Conservation (phyloP, 1,140 invertebrate genomes). For the Procambarus virginalis region DNA sequence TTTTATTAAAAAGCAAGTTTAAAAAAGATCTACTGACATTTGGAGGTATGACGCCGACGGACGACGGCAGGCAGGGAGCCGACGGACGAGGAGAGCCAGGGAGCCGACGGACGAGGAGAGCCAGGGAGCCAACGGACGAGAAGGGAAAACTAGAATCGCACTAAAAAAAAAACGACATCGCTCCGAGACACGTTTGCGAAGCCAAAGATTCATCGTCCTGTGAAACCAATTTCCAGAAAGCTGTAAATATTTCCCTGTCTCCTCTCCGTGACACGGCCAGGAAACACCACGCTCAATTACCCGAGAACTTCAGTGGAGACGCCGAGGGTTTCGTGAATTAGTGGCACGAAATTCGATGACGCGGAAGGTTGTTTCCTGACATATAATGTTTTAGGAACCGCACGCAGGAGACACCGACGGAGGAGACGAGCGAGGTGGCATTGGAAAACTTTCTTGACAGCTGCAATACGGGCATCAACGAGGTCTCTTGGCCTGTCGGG, state of each 20-base stretch:
- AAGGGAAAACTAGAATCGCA: no score
- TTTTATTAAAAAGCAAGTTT: no score
- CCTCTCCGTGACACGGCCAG: background rate
- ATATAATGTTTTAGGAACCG: background rate
- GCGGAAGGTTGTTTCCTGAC: background rate
- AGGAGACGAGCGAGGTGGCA: background rate
- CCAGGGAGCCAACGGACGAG: no score
- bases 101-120: no score
- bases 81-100: no score
- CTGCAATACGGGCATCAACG: no score
- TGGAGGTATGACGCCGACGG: no score
- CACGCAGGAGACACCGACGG: background rate
- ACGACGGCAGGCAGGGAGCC: no score
- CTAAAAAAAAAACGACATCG: background rate
- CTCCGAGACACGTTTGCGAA: background rate
- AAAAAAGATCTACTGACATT: no score
- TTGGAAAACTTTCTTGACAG: no score
- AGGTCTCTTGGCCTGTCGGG: no score
- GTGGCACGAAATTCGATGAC: background rate
- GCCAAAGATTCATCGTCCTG: slow-evolving; percentile 3
- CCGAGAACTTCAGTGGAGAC: background rate
- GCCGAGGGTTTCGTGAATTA: background rate
- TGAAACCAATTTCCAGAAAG: background rate
- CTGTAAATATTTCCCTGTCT: background rate
- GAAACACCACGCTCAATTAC: slow-evolving; percentile 31